These are phyloP conservation scores for Acrocyrtus sp. DNA, from an alignment of 2,888 invertebrate genomes.

Conservation along the genomic window DNA sequence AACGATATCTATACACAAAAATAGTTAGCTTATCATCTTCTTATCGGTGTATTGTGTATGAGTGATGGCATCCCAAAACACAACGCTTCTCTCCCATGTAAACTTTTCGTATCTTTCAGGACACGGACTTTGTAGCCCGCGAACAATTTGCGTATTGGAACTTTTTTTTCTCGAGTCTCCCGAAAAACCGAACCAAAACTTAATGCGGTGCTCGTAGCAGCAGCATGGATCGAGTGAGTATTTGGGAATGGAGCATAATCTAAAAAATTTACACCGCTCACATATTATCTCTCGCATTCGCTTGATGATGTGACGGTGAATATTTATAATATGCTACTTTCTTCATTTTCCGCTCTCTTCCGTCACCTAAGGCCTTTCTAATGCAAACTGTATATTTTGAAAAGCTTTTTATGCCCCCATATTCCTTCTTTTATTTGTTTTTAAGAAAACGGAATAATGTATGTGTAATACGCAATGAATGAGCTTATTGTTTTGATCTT, in stretches of 20 bases:
- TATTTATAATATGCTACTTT: background rate
- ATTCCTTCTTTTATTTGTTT: conserved; percentile 13
- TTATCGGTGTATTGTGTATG: conserved; percentile 3
- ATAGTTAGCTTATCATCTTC: conserved; percentile 15
- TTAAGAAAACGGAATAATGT: background rate
- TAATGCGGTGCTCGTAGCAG: no score
- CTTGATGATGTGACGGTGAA: background rate
- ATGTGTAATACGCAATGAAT: conserved; percentile 6
- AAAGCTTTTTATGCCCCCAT: conserved; percentile 24
- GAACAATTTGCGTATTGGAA: no score
- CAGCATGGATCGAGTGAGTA: no score
- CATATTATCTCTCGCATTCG: background rate
- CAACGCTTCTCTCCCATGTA: no score
- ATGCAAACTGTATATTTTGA: conserved; percentile 19
- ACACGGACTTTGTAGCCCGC: no score
- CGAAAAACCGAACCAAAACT: background rate
- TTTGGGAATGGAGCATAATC: background rate
- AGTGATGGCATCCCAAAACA: background rate
- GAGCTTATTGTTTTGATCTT: conserved; percentile 20
- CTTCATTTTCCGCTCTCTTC: background rate
- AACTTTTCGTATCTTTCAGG: background rate
- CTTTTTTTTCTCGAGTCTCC: no score
- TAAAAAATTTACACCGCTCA: background rate
- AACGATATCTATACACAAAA: no score
- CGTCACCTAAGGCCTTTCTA: background rate